Percentiles rank a stretch among this genome's conserved stretches.
phyloP scores from a whole-genome alignment of 2,888 invertebrate genomes.

The Nomada ruficornis region DNA sequence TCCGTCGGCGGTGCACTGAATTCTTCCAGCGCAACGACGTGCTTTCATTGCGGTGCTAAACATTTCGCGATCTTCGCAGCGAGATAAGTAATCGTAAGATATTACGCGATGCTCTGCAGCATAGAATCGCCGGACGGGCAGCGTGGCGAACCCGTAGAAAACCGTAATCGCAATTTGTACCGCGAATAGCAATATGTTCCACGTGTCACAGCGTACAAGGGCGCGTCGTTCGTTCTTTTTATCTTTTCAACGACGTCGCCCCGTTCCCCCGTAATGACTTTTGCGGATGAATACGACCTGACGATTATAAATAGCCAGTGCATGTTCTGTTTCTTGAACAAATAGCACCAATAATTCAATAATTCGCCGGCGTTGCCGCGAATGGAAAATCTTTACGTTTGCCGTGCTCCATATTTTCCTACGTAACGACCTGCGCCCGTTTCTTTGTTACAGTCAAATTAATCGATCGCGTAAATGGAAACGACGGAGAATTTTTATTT shows the following conservation, averaged over 20 bases:
- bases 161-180: constrained; percentile 24
- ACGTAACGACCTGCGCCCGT: background rate
- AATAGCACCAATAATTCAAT: constrained; percentile 44
- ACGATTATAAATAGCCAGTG: constrained; percentile 42
- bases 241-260: constrained; percentile 7
- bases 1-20: constrained; percentile 1
- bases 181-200: constrained; percentile 32
- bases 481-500: constrained; percentile 12
- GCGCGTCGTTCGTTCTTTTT: constrained; percentile 10
- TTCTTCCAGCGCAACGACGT: constrained; percentile 2
- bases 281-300: constrained; percentile 12
- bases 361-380: background rate
- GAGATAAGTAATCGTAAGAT: constrained; percentile 33
- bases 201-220: constrained; percentile 8
- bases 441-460: background rate
- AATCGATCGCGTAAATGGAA: background rate
- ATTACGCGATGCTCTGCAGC: background rate
- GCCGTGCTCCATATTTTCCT: background rate
- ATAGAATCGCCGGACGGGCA: constrained; percentile 9
- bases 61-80: constrained; percentile 21
- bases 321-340: constrained; percentile 2
- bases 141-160: background rate
- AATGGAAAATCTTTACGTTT: background rate
- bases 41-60: constrained; percentile 31
- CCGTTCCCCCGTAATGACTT: constrained; percentile 28